Conservation (phyloP, 2,797 vertebrate species). For the Paratrypauchen microcephalus region DNA sequence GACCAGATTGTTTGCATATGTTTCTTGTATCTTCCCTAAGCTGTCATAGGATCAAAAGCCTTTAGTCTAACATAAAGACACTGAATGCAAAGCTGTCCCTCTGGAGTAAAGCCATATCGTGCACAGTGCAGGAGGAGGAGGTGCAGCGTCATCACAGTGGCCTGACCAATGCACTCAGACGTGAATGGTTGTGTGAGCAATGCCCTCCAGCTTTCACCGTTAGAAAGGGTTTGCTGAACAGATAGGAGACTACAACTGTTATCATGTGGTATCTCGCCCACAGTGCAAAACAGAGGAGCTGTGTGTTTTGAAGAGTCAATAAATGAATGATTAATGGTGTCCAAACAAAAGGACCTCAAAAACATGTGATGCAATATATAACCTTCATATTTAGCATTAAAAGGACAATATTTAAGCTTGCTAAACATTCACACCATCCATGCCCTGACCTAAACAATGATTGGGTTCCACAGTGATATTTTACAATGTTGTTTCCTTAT, state of each 20-base stretch:
- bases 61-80: constrained; percentile 29
- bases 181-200: constrained; percentile 67
- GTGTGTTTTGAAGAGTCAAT: neutral
- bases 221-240: constrained; percentile 53
- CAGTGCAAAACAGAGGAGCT: neutral
- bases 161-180: constrained; percentile 66
- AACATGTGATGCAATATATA: neutral
- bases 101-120: constrained; percentile 32
- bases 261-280: constrained; percentile 41
- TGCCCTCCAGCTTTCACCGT: constrained; percentile 67
- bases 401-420: neutral
- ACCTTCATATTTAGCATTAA: neutral
- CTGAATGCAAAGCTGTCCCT: constrained; percentile 34
- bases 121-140: constrained; percentile 39
- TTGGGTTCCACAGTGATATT: no score
- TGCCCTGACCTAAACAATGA: no score
- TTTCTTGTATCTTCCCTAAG: neutral
- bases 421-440: no score
- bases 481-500: no score
- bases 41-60: neutral
- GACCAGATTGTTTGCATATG: neutral
- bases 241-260: constrained; percentile 30
- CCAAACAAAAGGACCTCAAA: neutral
- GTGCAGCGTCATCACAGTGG: constrained; percentile 68
- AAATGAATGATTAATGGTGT: neutral